phyloP scores from a whole-genome alignment of 2,888 invertebrate genomes.

The Hyposoter didymator region DNA sequence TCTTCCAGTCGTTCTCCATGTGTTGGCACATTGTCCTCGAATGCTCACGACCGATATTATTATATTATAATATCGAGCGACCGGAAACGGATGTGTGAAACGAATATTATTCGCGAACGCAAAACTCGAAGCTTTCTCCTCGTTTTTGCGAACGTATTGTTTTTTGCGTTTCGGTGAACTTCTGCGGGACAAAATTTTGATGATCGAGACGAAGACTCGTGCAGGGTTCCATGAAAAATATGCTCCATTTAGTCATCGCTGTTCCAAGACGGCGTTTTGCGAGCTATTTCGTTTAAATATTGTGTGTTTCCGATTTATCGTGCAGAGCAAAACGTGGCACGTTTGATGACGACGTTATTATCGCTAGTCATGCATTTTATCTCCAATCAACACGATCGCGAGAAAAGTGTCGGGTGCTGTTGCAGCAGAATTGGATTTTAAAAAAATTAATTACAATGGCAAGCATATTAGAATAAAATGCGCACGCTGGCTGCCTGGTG shows the following conservation, averaged over 20 bases:
- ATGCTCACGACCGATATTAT: constrained; percentile 77
- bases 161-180: not conserved
- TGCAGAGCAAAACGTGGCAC: not conserved
- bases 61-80: constrained; percentile 75
- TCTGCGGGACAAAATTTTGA: not conserved
- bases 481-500: constrained; percentile 67
- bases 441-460: constrained; percentile 53
- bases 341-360: not conserved
- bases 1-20: constrained; percentile 9
- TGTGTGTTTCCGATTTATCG: not conserved
- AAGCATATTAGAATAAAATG: constrained; percentile 14
- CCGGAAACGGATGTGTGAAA: constrained; percentile 84
- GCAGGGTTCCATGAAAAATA: not conserved
- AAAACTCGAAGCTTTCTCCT: constrained; percentile 70
- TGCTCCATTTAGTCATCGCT: not conserved
- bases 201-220: not conserved
- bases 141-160: not conserved
- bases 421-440: constrained; percentile 28
- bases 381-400: constrained; percentile 16
- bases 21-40: constrained; percentile 75
- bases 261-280: not conserved
- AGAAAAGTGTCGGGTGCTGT: constrained; percentile 61
- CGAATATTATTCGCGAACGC: constrained; percentile 73
- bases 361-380: not conserved
- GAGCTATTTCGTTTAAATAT: not conserved